Conservation (phyloP, 2,113 vertebrate genomes). For the Platichthys stellatus region DNA sequence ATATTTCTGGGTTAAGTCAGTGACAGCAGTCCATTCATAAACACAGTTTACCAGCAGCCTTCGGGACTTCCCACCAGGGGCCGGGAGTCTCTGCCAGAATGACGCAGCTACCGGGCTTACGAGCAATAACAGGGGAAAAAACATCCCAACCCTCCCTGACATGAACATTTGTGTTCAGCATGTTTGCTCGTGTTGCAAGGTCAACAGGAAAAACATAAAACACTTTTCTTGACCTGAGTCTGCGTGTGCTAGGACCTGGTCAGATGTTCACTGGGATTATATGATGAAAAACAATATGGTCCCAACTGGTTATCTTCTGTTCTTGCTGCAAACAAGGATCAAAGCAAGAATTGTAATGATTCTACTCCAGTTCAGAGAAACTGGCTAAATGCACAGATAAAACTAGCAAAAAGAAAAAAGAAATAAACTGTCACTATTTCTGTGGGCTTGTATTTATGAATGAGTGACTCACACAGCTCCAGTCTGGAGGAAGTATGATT, state of each 20-base stretch:
- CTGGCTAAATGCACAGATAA: conserved; percentile 17
- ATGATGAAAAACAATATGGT: conserved; percentile 25
- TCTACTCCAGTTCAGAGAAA: conserved; percentile 15
- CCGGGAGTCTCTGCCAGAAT: conserved; percentile 54
- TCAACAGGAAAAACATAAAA: conserved; percentile 35
- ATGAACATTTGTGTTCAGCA: conserved; percentile 30
- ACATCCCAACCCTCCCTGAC: conserved; percentile 32
- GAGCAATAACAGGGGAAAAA: conserved; percentile 44
- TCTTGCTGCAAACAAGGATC: conserved; percentile 2
- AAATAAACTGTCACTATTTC: conserved; percentile 10
- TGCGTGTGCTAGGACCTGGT: not conserved
- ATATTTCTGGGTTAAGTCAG: conserved; percentile 42
- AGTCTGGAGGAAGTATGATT: conserved; percentile 64
- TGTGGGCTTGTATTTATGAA: conserved; percentile 30
- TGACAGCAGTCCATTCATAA: conserved; percentile 74
- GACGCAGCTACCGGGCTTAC: conserved; percentile 56
- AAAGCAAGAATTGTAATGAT: not conserved
- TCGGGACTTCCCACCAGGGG: conserved; percentile 68
- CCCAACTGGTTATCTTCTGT: conserved; percentile 13
- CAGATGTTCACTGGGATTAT: conserved; percentile 10
- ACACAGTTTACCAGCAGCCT: conserved; percentile 67
- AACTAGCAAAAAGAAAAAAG: not conserved
- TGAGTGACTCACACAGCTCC: conserved; percentile 43
- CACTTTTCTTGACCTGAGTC: conserved; percentile 37
- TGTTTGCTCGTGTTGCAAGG: conserved; percentile 44